These are phyloP conservation scores for Silurus lanzhouensis DNA, from an alignment of 2,797 vertebrate genomes.

Conservation along the genomic window DNA sequence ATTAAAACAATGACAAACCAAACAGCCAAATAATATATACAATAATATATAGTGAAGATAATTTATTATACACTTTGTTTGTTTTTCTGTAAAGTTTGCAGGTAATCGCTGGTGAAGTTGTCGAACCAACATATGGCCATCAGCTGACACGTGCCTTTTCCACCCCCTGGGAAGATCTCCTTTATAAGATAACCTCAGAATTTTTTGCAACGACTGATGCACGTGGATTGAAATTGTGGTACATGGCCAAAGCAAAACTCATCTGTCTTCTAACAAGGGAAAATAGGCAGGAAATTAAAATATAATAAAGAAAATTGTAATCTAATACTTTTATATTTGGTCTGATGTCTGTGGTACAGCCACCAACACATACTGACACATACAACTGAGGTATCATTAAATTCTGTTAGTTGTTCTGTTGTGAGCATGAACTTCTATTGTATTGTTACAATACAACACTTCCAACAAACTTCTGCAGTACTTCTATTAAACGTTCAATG, in stretches of 20 bases:
- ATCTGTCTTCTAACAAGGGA: rapidly evolving
- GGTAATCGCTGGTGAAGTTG: too few relatives aligned
- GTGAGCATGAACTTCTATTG: too few relatives aligned
- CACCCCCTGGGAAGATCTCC: rapidly evolving
- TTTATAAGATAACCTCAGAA: rapidly evolving
- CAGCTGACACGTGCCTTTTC: rapidly evolving
- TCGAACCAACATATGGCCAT: background rate
- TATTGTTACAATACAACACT: too few relatives aligned
- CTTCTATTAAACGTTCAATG: too few relatives aligned
- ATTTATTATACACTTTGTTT: background rate
- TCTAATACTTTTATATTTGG: background rate
- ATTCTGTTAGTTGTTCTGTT: too few relatives aligned
- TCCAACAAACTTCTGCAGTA: too few relatives aligned
- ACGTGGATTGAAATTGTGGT: background rate
- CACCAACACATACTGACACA: background rate
- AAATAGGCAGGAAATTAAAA: background rate
- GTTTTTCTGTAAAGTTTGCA: background rate
- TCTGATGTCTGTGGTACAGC: background rate
- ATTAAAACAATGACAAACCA: background rate
- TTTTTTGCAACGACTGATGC: rapidly evolving
- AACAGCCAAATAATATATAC: background rate
- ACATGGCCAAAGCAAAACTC: rapidly evolving
- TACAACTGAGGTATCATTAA: background rate
- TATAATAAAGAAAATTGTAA: background rate
- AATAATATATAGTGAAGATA: background rate